A percentile compares a stretch with the other conserved stretches of the same genome.
Conservation (phyloP, 2,113 vertebrate species). For the Serilophus lunatus region DNA sequence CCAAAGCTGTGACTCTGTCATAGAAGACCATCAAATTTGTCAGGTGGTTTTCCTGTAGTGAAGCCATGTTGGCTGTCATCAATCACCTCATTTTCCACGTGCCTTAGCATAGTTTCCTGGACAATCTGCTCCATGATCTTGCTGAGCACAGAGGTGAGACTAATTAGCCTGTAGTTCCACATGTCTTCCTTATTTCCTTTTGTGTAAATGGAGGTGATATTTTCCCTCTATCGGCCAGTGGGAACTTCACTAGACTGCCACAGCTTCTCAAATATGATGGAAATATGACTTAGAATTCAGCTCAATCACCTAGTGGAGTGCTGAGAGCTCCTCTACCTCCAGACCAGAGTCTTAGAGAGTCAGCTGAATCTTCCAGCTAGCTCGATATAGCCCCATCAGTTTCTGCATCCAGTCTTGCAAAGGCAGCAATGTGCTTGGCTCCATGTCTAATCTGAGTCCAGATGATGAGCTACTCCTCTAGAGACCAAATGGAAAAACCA, state of each 20-base stretch:
- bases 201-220: neutral
- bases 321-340: neutral
- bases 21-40: neutral
- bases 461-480: neutral
- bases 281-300: neutral
- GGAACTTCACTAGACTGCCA: neutral
- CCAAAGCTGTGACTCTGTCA: neutral
- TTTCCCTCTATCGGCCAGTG: neutral
- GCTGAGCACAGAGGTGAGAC: too few relatives aligned
- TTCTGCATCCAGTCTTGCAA: neutral
- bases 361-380: neutral
- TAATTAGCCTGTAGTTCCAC: too few relatives aligned
- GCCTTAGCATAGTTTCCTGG: neutral
- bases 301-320: rapidly evolving
- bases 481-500: neutral
- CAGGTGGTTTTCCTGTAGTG: neutral
- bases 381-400: neutral
- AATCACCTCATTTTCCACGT: neutral
- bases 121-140: too few relatives aligned
- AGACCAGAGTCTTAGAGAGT: neutral
- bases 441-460: neutral
- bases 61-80: neutral
- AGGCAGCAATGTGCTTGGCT: neutral
- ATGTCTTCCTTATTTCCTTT: too few relatives aligned
- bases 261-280: neutral